Evolutionary conservation across 2,113 vertebrate genomes (phyloP).

Genomic region (Gymnarchus niloticus): DNA sequence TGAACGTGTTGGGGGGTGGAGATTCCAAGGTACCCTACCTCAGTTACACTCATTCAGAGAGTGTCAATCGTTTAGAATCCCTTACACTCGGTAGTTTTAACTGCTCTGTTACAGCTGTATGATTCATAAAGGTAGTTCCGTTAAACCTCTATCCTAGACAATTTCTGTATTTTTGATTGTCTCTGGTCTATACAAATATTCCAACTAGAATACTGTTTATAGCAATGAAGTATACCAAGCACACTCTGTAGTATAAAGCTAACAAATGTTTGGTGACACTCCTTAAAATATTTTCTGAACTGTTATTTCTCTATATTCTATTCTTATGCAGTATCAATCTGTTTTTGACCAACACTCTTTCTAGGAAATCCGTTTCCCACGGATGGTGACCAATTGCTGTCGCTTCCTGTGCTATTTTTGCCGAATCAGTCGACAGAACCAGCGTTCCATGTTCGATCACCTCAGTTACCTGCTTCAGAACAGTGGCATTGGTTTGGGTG

Average conservation of each 20-base stretch:
- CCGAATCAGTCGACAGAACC: constrained; percentile 88
- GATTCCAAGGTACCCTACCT: constrained; percentile 75
- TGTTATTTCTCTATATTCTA: not conserved
- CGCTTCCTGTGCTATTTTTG: constrained; percentile 92
- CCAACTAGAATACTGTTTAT: not conserved
- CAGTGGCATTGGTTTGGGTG: constrained; percentile 85
- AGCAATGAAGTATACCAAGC: not conserved
- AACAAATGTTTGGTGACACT: not conserved
- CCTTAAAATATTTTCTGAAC: no score
- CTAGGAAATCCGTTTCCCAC: constrained; percentile 87
- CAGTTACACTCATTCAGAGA: not conserved
- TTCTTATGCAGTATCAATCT: not conserved
- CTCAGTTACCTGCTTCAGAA: constrained; percentile 87
- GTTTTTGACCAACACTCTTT: not conserved
- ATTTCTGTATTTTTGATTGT: not conserved
- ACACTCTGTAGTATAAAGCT: not conserved
- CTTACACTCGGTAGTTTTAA: not conserved
- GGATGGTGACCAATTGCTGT: constrained; percentile 93
- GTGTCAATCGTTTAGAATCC: not conserved
- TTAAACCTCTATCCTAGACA: not conserved
- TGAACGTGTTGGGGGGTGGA: constrained; percentile 83
- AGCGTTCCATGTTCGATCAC: constrained; percentile 90
- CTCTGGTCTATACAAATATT: not conserved
- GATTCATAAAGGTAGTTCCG: not conserved
- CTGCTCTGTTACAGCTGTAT: not conserved